These are phyloP conservation scores for Sialia sialis DNA, from an alignment of 2,113 vertebrate species.

Conservation along the genomic window DNA sequence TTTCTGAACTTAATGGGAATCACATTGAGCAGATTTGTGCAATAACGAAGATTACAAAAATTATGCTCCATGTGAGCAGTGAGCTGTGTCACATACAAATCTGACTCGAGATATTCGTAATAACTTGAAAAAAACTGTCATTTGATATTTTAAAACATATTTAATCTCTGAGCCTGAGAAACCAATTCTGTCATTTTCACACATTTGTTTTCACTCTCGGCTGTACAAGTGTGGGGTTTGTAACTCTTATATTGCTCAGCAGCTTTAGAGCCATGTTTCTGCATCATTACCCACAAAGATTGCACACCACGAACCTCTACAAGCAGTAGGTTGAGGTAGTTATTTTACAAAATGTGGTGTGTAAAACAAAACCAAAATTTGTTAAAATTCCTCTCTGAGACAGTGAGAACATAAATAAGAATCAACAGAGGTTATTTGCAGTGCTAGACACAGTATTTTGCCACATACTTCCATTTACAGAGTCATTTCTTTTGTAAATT, in stretches of 20 bases:
- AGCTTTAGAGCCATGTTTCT: neutral
- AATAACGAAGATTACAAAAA: neutral
- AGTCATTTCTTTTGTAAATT: neutral
- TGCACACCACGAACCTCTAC: neutral
- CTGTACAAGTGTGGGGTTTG: neutral
- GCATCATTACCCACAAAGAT: neutral
- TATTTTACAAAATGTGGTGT: neutral
- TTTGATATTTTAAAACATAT: neutral
- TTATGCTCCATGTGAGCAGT: neutral
- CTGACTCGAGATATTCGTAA: neutral
- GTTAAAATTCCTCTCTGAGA: slow-evolving; percentile 15
- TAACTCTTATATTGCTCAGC: neutral
- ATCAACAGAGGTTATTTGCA: neutral
- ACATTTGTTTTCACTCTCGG: neutral
- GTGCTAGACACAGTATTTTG: neutral
- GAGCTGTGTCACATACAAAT: neutral
- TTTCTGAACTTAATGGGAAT: neutral
- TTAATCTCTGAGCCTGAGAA: slow-evolving; percentile 18
- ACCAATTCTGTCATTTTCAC: neutral
- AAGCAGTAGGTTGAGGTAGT: neutral
- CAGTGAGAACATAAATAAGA: neutral
- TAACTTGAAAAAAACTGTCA: neutral
- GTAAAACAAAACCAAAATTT: neutral
- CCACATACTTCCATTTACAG: neutral
- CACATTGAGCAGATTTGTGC: neutral